Conservation (phyloP, 2,888 invertebrate species). For the Melanargia galathea region DNA sequence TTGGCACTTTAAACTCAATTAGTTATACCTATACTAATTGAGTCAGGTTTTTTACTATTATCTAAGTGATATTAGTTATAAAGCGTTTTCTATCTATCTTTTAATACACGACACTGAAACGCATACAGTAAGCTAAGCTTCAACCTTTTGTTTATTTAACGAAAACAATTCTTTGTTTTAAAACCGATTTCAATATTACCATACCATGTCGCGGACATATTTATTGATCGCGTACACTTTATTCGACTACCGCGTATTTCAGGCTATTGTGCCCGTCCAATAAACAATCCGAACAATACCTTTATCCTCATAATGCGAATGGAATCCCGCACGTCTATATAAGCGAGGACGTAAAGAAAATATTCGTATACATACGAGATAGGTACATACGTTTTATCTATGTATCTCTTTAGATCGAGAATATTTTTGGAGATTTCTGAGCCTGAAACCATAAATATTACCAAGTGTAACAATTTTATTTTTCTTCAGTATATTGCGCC, state of each 20-base stretch:
- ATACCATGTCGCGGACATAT: constrained; percentile 43
- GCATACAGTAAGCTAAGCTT: constrained; percentile 13
- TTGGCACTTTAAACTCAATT: no score
- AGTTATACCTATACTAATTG: no score
- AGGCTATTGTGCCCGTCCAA: constrained; percentile 45
- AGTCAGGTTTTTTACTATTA: no score
- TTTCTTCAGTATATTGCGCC: no score
- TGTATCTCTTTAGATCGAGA: neutral
- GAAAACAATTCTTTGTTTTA: constrained; percentile 39
- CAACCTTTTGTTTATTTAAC: constrained; percentile 19
- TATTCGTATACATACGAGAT: neutral
- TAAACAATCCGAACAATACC: constrained; percentile 53
- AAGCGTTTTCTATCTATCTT: neutral
- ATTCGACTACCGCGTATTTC: constrained; percentile 49
- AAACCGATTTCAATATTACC: constrained; percentile 39
- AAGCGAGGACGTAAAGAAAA: constrained; percentile 12
- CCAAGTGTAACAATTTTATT: no score
- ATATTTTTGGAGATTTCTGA: neutral
- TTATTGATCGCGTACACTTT: constrained; percentile 44
- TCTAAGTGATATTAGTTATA: no score
- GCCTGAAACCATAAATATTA: neutral
- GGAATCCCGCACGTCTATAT: constrained; percentile 45
- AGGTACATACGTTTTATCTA: neutral
- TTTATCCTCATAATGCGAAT: constrained; percentile 48
- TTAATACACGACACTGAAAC: constrained; percentile 6